Conservation (phyloP, 1,140 invertebrate species). For the Heliconius melpomene region DNA sequence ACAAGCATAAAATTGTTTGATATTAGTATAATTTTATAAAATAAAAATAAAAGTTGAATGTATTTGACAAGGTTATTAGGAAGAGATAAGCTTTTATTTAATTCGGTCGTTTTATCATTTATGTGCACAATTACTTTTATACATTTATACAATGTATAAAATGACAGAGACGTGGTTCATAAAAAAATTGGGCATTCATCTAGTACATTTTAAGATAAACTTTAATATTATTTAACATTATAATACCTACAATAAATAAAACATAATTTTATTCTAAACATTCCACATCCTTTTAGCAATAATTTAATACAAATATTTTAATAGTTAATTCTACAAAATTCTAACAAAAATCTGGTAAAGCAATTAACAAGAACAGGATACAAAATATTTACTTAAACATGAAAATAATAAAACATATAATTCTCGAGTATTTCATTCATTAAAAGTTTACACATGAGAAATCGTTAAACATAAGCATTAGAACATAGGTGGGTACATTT, state of each 20-base stretch:
- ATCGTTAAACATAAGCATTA: background rate
- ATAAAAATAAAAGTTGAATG: background rate
- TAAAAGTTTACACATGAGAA: slow-evolving; percentile 28
- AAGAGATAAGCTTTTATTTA: background rate
- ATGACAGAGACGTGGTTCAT: no score
- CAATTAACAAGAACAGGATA: slow-evolving; percentile 11
- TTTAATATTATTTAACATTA: no score
- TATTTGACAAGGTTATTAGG: background rate
- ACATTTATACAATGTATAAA: background rate
- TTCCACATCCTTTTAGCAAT: background rate
- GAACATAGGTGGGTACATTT: slow-evolving; percentile 56
- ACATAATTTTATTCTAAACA: no score
- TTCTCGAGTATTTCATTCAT: slow-evolving; percentile 8
- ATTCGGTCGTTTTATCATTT: background rate
- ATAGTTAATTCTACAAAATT: background rate
- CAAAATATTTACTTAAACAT: background rate
- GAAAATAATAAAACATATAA: background rate
- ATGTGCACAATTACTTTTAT: background rate
- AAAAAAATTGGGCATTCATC: no score
- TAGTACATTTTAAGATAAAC: no score
- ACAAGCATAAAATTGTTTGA: slow-evolving; percentile 6
- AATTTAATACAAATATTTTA: background rate
- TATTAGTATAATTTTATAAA: background rate
- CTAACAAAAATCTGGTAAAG: background rate
- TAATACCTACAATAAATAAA: no score